Evolutionary conservation across 2,113 vertebrate species (phyloP), one percentile per base, ranked within the genome.

Genomic region (Pungitius pungitius): DNA sequence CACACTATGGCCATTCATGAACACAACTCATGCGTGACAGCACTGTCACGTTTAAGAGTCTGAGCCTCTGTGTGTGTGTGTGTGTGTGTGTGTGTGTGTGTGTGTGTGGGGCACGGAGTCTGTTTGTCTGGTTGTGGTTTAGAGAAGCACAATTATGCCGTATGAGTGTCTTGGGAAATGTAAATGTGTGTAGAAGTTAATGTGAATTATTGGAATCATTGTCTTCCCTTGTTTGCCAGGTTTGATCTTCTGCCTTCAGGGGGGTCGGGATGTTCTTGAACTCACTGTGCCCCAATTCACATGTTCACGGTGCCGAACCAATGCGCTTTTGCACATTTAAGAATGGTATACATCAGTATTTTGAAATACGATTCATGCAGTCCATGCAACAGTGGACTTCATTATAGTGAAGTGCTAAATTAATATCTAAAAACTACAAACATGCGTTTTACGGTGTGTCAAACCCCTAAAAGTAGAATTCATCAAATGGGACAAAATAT

Each of bases 1-100:
- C 86, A 82, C 85, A 78, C 35, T 39, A 26, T 56, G 58, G 59
- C 63, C 58, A 75, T 77, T 82, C 84, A 85, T 84, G 88, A 89
- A 90, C 81, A 85, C 70, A 77, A 43, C 42, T 75, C 62, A 56
- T 61, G 81, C 79, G 79, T 73, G 67, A 68, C 63, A 82, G 26
- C 24, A 15, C 69, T 73, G 77, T 76, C 77, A 71, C 57, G 77
- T 84, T 65, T 82, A 78, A 80, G 59, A 42, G 58, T 73, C 49
- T 24, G 59, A n/a, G 24, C 22, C 22, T 73, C 2, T 18, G 60
- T 27, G 59, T 65, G 43, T 51, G 27, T 65, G 60, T 69, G 33
- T 68, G 39, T 58, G 69, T 55, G 35, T 73, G 60, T 73, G 17
- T 64, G 24, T 55, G 56, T 22, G 63, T 62, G 33, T 69, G 66